Base-by-base conservation (phyloP, 2,888 invertebrate species). In the Synanthedon tipuliformis region DNA sequence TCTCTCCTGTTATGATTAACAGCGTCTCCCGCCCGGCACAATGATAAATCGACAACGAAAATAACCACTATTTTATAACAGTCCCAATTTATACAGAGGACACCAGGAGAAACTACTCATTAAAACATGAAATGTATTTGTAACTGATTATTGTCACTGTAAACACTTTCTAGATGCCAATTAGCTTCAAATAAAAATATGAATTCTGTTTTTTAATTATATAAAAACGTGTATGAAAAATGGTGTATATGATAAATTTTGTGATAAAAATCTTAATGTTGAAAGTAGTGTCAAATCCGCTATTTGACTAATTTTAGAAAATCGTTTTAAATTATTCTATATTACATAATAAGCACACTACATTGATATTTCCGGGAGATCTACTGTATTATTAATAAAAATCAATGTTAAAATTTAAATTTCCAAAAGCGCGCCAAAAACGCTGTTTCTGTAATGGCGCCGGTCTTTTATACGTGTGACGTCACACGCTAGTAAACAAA, bases 11-110 rank as follows among this genome's bases (percentile, higher is more conserved):
- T 75, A 66, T 73, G 70, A 73, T 73, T 66, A 68, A 72, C 75
- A 71, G 68, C 23, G 50, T 48, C 74, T 59, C 61, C 62, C 59
- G 58, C 69, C 70, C 65, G 68, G 62, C 64, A 64, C 67, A 61
- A 71, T 83, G 81, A 85, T 82, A 74, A 78, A 85, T 83, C 62
- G 76, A 70, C 68, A 69, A 69, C 77, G 58, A 74, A 81, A 82
- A 84, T 86, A 84, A 69, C 71, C 59, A 23, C 48, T 50, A 69
- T 61, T 72, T 71, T 74, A 55, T 51, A 55, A 55, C 53, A 49
- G 34, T 34, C 13, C 58, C 61, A 58, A 62, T 61, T 60, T 59
- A 23, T 23, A 57, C 55, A 58, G 57, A 56, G 58, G 54, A 59
- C 57, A 53, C 50, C 41, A 53, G 55, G 54, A 54, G 57, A 58